Evolutionary conservation across 2,113 vertebrate genomes (phyloP), one percentile per base, ranked within the genome.

Genomic region (Onychorhynchus coronatus): DNA sequence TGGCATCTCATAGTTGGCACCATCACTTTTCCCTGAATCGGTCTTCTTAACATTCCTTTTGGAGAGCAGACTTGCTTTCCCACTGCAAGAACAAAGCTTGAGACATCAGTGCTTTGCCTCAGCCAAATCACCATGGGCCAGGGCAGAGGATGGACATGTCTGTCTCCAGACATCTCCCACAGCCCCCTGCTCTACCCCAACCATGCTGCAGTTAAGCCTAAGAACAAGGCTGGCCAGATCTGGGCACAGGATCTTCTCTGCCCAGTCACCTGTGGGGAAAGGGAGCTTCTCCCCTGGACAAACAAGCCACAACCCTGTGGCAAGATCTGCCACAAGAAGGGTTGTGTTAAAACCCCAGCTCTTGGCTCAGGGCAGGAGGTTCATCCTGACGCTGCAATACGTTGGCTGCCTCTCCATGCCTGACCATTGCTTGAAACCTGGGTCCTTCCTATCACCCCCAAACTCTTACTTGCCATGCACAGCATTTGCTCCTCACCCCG

Each of bases 21-120:
- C 97, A 49, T 98, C 97, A 0, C 96, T 97, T 68, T 97, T 98
- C 93, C 99, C 97, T 8, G 97, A 93, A 89, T 99, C 99, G 0
- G 95, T 85, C 97, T 99, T 99, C 98, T 99, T 99, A 70, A 98
- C 93, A 23, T 97, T 98, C 89, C 99, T 98, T 89, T 99, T 98
- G 18, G 98, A 98, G 35, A 98, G 96, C 30, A 98, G 97, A 88
- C 98, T 98, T 6, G 96, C 98, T 91, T 99, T 99, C 88, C 98
- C 98, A 41, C 99, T 99, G 98, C 67, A 93, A 97, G 85, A 95
- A 89, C 65, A 94, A 94, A 80, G 76, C 77, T 79, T 71, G 73
- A 91, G 90, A 79, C 41, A 55, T 95, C 67, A 95, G 94, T 9
- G 12, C 58, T 83, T 47, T 55, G 63, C 83, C 87, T 68, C 33